Base-by-base conservation (phyloP, 2,888 invertebrate genomes). In the Agriopis aurantiaria region DNA sequence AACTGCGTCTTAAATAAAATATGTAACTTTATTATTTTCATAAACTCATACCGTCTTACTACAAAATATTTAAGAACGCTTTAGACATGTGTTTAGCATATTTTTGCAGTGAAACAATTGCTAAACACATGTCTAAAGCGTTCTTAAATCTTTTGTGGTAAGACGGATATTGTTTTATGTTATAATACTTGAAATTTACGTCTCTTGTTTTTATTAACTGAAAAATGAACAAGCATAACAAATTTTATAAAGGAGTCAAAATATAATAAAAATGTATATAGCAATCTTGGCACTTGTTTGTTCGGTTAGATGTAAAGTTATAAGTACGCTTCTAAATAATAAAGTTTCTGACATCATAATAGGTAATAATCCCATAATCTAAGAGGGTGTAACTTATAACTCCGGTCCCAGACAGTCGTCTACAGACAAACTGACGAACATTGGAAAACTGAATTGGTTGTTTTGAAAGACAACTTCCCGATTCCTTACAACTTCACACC, bases 331-430 rank as follows among this genome's bases (percentile, higher is more conserved):
- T 40, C 12, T 55, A 41, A 53, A 49, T 14, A 51, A 43, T 56
- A 57, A 67, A 67, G 56, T 67, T 67, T 14, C 23, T 62, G 57
- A 33, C 62, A 49, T 61, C 14, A 67, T 56, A 56, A 67, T 67
- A 62, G 51, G 56, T 62, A 51, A 62, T 55, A 23, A 55, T 14
- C 48, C 14, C 11, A 49, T 60, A 49, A 49, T 60, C 12, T 59
- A 59, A 49, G 63, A 33, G 62, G 41, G 14, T 41, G 8, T 43
- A 23, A 43, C 8, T 46, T 46, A 17, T 46, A 53, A 46, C 53
- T 23, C 4, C 46, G 53, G 63, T 40, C 9, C 11, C 45, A 33
- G 63, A 10, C 52, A 14, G 61, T 8, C 52, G 52, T 12, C 43
- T 10, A 14, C 17, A 57, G 14, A 43, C 8, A 17, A 17, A 43